Base-by-base conservation (phyloP, 2,113 vertebrate genomes). In the Axis porcinus region DNA sequence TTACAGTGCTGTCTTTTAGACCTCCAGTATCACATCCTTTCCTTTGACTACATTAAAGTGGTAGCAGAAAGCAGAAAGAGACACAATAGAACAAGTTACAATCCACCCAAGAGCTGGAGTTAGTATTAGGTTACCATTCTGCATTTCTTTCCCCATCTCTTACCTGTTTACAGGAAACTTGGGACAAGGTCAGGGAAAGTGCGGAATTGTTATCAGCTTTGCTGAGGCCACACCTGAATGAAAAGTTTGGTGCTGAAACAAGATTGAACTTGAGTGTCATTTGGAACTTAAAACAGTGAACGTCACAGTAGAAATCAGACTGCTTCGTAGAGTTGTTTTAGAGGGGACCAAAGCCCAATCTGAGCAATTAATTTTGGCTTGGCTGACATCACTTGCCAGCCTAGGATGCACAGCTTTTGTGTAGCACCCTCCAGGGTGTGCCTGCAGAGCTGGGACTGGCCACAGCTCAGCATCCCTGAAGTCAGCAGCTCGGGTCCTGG, bases 121-220 rank as follows among this genome's bases (percentile, higher is more conserved):
- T 87, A 8, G 62, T 98, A 96, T 99, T 98, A 79, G 95, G 93
- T 99, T 99, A 98, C 98, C 93, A 90, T 97, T 97, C 0, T 14
- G 58, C 36, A 45, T 1, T 76, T 95, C 89, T 89, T 83, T 82
- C 36, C 23, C 83, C 85, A 81, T 95, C 89, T 67, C 96, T 78
- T 98, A 88, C 98, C 89, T 97, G 94, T 97, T 99, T 98, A 98
- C 97, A 98, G 97, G 96, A 98, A 98, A 98, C 97, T 92, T 97
- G 97, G 98, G 86, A 98, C 98, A 98, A 99, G 99, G 99, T 99
- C 99, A 99, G 97, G 97, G 98, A 99, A 99, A 99, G 99, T 98
- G 97, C 91, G 89, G 91, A 98, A 98, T 98, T 98, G 98, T 98
- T 98, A 99, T 98, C 85, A 54, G 95, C 96, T 98, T 96, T 97